phyloP scores from a whole-genome alignment of 2,888 invertebrate species.

The Troilus luridus region DNA sequence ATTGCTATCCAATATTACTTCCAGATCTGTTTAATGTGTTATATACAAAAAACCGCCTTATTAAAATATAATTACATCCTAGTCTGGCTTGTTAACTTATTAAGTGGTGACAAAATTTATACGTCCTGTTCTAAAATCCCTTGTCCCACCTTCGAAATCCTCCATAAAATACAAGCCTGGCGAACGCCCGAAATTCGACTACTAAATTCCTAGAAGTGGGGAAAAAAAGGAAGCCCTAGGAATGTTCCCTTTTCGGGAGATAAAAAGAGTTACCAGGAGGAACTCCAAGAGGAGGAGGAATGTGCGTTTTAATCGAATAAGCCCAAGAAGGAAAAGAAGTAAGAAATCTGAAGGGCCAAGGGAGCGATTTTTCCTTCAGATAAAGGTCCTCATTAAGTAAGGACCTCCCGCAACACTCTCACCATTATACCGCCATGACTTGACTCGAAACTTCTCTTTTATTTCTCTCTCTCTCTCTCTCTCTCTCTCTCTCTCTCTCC shows the following conservation, averaged over 20 bases:
- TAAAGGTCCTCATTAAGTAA: background rate
- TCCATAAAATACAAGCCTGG: conserved; percentile 4
- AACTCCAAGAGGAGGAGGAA: background rate
- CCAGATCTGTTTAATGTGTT: no score
- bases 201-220: background rate
- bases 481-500: no score
- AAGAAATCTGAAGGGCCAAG: background rate
- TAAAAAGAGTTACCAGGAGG: background rate
- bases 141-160: background rate
- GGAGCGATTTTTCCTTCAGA: background rate
- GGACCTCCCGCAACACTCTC: conserved; percentile 14
- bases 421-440: background rate
- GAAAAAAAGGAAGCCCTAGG: background rate
- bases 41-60: background rate
- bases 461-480: background rate
- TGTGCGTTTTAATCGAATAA: conserved; percentile 19
- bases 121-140: background rate
- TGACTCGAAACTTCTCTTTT: conserved; percentile 7
- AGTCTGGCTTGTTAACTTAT: background rate
- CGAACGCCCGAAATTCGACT: background rate
- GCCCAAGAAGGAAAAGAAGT: background rate
- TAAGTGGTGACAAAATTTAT: background rate
- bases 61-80: background rate
- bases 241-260: background rate
- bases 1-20: no score